Percentiles rank a stretch among this genome's conserved stretches.
phyloP scores from a whole-genome alignment of 2,888 invertebrate genomes.

The Octodonta nipae region DNA sequence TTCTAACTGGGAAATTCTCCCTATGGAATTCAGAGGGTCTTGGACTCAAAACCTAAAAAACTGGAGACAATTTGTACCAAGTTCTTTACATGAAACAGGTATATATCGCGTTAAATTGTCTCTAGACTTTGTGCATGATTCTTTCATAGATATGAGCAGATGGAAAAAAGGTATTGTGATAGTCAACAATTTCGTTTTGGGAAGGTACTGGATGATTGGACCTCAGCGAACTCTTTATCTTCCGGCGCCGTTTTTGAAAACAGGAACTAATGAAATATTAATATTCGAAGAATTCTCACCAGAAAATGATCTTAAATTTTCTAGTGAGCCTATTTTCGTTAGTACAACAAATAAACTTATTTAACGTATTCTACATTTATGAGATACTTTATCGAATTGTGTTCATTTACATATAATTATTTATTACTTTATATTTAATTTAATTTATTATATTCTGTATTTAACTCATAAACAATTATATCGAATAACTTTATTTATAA shows the following conservation, averaged over 20 bases:
- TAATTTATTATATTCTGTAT: too few species aligned
- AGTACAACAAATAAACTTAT: too few species aligned
- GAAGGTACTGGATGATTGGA: conserved; percentile 70
- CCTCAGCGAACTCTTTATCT: conserved; percentile 72
- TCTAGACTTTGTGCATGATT: conserved; percentile 9
- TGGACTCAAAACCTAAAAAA: conserved; percentile 28
- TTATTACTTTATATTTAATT: too few species aligned
- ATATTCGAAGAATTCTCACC: conserved; percentile 27
- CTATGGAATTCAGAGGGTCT: conserved; percentile 13
- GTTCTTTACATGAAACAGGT: conserved; percentile 13
- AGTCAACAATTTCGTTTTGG: conserved; percentile 71
- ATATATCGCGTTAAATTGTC: conserved; percentile 10
- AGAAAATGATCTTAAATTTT: conserved; percentile 15
- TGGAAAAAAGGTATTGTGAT: conserved; percentile 36
- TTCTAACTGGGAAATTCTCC: conserved; percentile 12
- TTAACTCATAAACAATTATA: too few species aligned
- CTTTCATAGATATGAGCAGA: conserved; percentile 13
- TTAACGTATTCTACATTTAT: too few species aligned
- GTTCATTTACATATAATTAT: too few species aligned
- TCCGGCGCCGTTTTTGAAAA: conserved; percentile 55
- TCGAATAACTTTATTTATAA: too few species aligned
- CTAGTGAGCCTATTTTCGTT: conserved; percentile 16
- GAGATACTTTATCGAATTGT: too few species aligned
- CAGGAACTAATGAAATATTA: conserved; percentile 31
- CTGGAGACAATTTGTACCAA: conserved; percentile 20